Evolutionary conservation across 2,888 invertebrate genomes (phyloP), one percentile per base, ranked within the genome.

Genomic region (Seira sanloemensis): DNA sequence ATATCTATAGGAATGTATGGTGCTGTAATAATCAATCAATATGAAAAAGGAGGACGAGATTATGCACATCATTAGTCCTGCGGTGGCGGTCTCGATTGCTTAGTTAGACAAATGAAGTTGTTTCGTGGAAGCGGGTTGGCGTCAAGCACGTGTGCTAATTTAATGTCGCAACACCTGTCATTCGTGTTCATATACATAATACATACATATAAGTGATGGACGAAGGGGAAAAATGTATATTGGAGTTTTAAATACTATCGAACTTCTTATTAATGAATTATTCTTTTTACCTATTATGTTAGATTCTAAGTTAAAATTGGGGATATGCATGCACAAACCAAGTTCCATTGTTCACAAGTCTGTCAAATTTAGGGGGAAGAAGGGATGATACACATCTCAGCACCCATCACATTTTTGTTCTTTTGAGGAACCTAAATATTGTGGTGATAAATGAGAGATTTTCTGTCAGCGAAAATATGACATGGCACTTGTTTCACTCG

Each of bases 111-210:
- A n/a, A 62, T 62, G 62, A 62, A 62, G 62, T 62, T 19, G 21
- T 21, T 62, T 50, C 16, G 62, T n/a, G 62, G 21, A 62, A 16
- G 62, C 7, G 2, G 62, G 62, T 62, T 62, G 62, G 62, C 62
- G 62, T 62, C 1, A 5, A 62, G 12, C 62, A 62, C 62, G 62
- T 75, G 37, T 19, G 66, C 66, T 75, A 75, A 75, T 75, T 75
- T 75, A 66, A 76, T 77, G 77, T 68, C 50, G 77, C 77, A 77
- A 78, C 84, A 84, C 74, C 65, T 84, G 84, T 75, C 68, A 69
- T 27, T 73, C 46, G n/a, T 24, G 66, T 67, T 66, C 37, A 75
- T 37, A 37, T 37, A 37, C 16, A n/a, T 50, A n/a, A n/a, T n/a
- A n/a, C n/a, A n/a, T n/a, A n/a, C n/a, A n/a, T n/a, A n/a, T n/a